Percentiles rank a stretch among this genome's conserved stretches.
Conservation (phyloP, 2,888 invertebrate genomes). For the Cenopis cana region DNA sequence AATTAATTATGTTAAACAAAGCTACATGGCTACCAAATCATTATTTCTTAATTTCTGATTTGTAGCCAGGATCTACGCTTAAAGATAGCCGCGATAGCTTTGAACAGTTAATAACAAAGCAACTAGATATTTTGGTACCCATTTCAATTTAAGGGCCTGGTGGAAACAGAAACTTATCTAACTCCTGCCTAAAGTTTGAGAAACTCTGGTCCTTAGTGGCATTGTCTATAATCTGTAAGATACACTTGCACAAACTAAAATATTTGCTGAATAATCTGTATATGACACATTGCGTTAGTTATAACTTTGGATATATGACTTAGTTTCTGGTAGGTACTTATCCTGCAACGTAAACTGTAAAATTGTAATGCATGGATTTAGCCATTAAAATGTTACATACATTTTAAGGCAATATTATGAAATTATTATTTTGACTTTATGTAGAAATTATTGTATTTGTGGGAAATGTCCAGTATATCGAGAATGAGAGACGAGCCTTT, state of each 20-base stretch:
- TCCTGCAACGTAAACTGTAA: not conserved
- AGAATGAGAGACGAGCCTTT: too few species aligned
- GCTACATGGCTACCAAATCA: not conserved
- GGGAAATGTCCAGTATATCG: too few species aligned
- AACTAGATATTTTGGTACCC: slow-evolving; percentile 75
- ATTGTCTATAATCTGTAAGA: slow-evolving; percentile 80
- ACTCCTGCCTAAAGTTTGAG: slow-evolving; percentile 73
- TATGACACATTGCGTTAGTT: slow-evolving; percentile 39
- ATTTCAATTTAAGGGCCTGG: slow-evolving; percentile 80
- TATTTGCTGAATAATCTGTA: slow-evolving; percentile 51
- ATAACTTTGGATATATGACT: slow-evolving; percentile 30
- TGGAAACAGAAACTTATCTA: slow-evolving; percentile 75
- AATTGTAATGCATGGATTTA: not conserved
- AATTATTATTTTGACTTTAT: too few species aligned
- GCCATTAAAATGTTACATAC: not conserved
- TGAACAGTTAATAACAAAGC: slow-evolving; percentile 71
- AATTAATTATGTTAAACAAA: not conserved
- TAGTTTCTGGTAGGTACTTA: slow-evolving; percentile 11
- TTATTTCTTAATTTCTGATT: not conserved
- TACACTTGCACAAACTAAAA: slow-evolving; percentile 67
- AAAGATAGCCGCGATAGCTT: slow-evolving; percentile 57
- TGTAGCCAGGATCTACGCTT: not conserved
- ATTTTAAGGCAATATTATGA: too few species aligned
- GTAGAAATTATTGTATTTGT: too few species aligned
- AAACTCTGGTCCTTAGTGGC: slow-evolving; percentile 74